Conservation (phyloP, 2,888 invertebrate genomes). For the Melanostoma mellinum region DNA sequence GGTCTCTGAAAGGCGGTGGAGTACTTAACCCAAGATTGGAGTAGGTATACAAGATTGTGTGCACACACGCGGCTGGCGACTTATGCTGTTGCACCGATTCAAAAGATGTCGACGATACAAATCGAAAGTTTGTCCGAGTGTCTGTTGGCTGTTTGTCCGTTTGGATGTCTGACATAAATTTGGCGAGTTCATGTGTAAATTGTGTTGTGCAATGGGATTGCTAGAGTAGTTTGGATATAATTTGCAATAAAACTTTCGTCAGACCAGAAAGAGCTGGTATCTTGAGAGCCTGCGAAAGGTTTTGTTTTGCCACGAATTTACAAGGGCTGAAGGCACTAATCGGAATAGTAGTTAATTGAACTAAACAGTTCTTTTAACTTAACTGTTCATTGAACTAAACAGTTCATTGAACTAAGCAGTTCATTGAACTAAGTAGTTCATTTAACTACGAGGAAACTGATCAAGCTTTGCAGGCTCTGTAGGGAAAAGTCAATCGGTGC, state of each 20-base stretch:
- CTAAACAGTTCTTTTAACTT: too few relatives aligned
- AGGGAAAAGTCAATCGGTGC: too few relatives aligned
- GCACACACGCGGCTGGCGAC: slow-evolving; percentile 43
- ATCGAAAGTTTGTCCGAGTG: slow-evolving; percentile 68
- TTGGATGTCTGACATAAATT: slow-evolving; percentile 65
- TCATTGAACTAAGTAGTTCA: too few relatives aligned
- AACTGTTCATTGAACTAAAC: too few relatives aligned
- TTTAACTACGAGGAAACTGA: too few relatives aligned
- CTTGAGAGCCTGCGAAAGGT: too few relatives aligned
- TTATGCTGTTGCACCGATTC: slow-evolving; percentile 58
- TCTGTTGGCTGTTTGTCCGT: slow-evolving; percentile 65
- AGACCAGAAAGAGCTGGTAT: too few relatives aligned
- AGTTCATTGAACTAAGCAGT: too few relatives aligned
- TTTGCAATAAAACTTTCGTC: slow-evolving; percentile 17
- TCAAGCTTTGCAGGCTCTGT: too few relatives aligned
- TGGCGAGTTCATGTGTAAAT: slow-evolving; percentile 62
- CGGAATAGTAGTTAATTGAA: too few relatives aligned
- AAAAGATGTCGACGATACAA: slow-evolving; percentile 61
- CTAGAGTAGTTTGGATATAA: slow-evolving; percentile 35
- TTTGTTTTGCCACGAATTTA: too few relatives aligned
- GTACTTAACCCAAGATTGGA: slow-evolving; percentile 46
- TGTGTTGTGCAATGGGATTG: slow-evolving; percentile 51
- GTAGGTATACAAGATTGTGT: slow-evolving; percentile 23
- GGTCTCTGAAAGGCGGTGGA: slow-evolving; percentile 26
- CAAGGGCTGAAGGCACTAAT: too few relatives aligned